Percentiles rank a stretch among this genome's conserved stretches.
Evolutionary conservation across 2,113 vertebrate species (phyloP).

Genomic region (Oxygymnocypris stewartii): DNA sequence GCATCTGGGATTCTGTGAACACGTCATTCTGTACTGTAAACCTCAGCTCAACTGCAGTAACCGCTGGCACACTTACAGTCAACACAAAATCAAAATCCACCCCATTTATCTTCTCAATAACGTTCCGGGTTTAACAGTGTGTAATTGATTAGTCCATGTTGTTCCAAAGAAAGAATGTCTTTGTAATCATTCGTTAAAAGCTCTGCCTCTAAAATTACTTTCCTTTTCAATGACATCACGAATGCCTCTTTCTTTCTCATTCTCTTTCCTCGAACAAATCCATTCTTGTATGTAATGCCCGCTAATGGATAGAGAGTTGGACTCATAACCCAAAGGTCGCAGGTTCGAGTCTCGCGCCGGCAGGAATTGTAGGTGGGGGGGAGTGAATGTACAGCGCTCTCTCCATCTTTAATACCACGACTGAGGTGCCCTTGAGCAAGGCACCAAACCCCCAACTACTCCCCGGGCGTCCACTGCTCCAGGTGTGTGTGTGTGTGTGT

Average conservation of each 20-base stretch:
- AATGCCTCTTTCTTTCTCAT: neutral
- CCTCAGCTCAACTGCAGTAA: neutral
- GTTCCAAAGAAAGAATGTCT: neutral
- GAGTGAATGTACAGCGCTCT: too few species aligned
- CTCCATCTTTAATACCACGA: too few species aligned
- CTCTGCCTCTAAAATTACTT: neutral
- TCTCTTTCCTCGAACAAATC: neutral
- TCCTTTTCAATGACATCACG: neutral
- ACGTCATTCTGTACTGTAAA: constrained; percentile 1
- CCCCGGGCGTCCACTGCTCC: too few species aligned
- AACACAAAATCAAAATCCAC: neutral
- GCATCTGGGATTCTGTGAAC: neutral
- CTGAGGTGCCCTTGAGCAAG: too few species aligned
- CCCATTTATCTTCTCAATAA: neutral
- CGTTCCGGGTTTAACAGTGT: neutral
- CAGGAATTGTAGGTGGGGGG: too few species aligned
- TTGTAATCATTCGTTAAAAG: neutral
- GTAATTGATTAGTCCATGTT: neutral
- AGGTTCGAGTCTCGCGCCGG: too few species aligned
- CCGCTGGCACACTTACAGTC: neutral
- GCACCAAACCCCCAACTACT: too few species aligned
- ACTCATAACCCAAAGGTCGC: too few species aligned
- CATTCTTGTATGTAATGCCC: neutral
- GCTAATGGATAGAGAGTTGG: too few species aligned
- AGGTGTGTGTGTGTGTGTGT: too few species aligned